Percentiles rank a stretch among this genome's conserved stretches.
These are phyloP conservation scores for Venturia canescens DNA, from an alignment of 1,140 invertebrate genomes.

Conservation along the genomic window DNA sequence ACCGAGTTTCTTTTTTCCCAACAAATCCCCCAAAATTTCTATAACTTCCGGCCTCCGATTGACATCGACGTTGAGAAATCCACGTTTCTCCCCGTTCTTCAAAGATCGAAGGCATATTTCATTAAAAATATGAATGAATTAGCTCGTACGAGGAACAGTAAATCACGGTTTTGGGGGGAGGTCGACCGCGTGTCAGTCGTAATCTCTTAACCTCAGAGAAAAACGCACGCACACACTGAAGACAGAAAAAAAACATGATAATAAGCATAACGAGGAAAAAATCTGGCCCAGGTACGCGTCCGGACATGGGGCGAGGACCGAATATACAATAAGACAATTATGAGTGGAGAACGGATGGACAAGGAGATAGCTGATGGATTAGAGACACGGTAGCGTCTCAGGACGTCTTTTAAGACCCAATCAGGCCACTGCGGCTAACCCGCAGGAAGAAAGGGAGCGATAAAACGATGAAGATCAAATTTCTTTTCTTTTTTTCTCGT, in stretches of 20 bases:
- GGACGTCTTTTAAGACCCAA: conserved; percentile 57
- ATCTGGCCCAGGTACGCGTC: conserved; percentile 8
- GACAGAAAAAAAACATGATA: background rate
- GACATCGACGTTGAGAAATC: no score
- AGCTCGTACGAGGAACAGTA: conserved; percentile 34
- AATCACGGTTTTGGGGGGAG: conserved; percentile 54
- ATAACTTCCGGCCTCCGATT: no score
- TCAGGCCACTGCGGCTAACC: conserved; percentile 47
- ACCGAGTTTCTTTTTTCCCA: no score
- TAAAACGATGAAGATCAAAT: conserved; percentile 1
- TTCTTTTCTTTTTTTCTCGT: conserved; percentile 3
- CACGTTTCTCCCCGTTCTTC: no score
- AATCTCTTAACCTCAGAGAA: conserved; percentile 54
- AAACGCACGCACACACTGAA: background rate
- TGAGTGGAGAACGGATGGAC: conserved; percentile 57
- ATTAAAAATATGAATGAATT: background rate
- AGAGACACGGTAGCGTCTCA: conserved; percentile 56
- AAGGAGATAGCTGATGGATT: conserved; percentile 66
- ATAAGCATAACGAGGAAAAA: background rate
- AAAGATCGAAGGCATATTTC: background rate
- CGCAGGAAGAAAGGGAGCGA: background rate
- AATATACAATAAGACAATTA: conserved; percentile 69
- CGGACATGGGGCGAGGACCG: background rate
- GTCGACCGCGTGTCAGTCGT: conserved; percentile 46
- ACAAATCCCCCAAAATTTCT: no score